A percentile compares a stretch with the other conserved stretches of the same genome.
phyloP scores from a whole-genome alignment of 2,888 invertebrate genomes.

The Spodoptera picta region DNA sequence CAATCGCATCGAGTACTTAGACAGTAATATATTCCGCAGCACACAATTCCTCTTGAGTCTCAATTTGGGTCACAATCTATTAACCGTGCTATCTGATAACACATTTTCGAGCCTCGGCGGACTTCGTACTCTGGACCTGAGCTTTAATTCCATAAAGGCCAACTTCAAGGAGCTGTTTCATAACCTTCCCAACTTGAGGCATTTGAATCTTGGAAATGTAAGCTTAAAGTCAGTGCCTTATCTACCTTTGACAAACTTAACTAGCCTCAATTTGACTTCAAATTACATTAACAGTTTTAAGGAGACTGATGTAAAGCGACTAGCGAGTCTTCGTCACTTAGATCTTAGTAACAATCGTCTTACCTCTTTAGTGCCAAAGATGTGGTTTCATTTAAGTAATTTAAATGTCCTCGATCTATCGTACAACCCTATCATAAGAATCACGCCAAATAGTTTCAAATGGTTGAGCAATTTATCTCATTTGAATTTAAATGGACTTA shows the following conservation, averaged over 20 bases:
- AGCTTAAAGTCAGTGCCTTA: slow-evolving; percentile 93
- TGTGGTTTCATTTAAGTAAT: slow-evolving; percentile 92
- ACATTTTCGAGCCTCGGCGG: slow-evolving; percentile 95
- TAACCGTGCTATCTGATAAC: slow-evolving; percentile 95
- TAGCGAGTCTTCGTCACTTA: slow-evolving; percentile 92
- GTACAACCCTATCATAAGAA: slow-evolving; percentile 93
- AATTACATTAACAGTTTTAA: slow-evolving; percentile 92
- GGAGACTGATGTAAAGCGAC: slow-evolving; percentile 91
- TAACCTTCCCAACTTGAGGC: slow-evolving; percentile 94
- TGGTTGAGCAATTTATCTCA: slow-evolving; percentile 92
- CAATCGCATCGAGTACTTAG: slow-evolving; percentile 95
- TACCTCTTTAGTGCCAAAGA: slow-evolving; percentile 92
- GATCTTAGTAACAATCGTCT: slow-evolving; percentile 94
- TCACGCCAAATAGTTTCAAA: slow-evolving; percentile 92
- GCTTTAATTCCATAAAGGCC: slow-evolving; percentile 94
- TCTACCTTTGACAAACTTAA: slow-evolving; percentile 93
- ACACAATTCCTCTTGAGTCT: slow-evolving; percentile 93
- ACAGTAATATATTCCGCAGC: slow-evolving; percentile 95
- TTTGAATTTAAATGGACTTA: slow-evolving; percentile 92
- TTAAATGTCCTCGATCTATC: slow-evolving; percentile 94
- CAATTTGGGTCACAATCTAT: slow-evolving; percentile 93
- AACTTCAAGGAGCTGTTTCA: slow-evolving; percentile 96
- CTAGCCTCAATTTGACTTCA: slow-evolving; percentile 93
- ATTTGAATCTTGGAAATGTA: slow-evolving; percentile 93
- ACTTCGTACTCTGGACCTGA: slow-evolving; percentile 93